Evolutionary conservation across 1,140 invertebrate species (phyloP).

Genomic region (Drosophila nasuta): DNA sequence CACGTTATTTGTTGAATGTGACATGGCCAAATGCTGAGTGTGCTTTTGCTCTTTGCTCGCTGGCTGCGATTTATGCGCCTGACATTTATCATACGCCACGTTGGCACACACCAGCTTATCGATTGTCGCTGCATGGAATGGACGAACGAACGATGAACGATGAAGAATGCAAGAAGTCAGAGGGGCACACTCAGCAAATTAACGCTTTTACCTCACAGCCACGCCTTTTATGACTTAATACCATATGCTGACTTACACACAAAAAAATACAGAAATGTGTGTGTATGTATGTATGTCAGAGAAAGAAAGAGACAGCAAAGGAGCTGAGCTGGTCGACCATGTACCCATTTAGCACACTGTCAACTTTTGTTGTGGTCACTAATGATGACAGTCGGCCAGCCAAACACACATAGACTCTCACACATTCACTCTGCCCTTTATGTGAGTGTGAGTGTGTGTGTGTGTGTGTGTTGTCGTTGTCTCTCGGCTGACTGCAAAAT

Average conservation of each 20-base stretch:
- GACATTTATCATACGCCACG: conserved; percentile 58
- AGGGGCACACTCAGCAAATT: conserved; percentile 62
- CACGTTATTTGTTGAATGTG: conserved; percentile 48
- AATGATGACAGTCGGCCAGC: conserved; percentile 76
- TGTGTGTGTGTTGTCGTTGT: conserved; percentile 21
- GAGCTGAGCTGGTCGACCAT: conserved; percentile 25
- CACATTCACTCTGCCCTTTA: conserved; percentile 13
- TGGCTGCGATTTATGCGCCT: conserved; percentile 42
- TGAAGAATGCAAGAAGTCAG: conserved; percentile 6
- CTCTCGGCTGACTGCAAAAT: conserved; percentile 40
- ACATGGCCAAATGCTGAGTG: conserved; percentile 28
- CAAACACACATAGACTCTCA: conserved; percentile 59
- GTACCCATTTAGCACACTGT: conserved; percentile 76
- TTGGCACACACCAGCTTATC: conserved; percentile 36
- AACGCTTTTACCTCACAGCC: conserved; percentile 40
- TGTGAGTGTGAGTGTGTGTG: background rate
- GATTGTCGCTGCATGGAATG: conserved; percentile 32
- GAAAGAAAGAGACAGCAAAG: conserved; percentile 2
- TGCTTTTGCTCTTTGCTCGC: conserved; percentile 8
- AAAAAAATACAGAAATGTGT: conserved; percentile 9
- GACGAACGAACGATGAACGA: too few relatives aligned
- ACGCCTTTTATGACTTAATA: conserved; percentile 76
- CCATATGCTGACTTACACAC: conserved; percentile 30
- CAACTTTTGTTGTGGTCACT: conserved; percentile 80
- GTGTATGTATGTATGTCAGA: conserved; percentile 7